Evolutionary conservation across 2,797 vertebrate genomes (phyloP), one percentile per base, ranked within the genome.

Genomic region (Sebastes diploproa): DNA sequence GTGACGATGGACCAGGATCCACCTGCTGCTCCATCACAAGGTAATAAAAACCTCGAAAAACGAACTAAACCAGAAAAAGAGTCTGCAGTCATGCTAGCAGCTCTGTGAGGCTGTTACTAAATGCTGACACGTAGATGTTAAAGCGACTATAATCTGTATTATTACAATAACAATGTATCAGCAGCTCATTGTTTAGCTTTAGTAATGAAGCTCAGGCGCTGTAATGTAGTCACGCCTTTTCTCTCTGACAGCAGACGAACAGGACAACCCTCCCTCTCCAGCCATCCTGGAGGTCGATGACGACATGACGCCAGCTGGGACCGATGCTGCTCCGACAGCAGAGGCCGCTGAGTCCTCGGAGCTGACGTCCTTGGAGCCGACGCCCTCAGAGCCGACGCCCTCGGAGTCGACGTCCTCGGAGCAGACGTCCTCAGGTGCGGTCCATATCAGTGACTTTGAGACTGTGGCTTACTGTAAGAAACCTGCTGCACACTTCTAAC

Each of bases 381-480:
- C 82, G 34, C 30, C 86, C 27, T 78, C 84, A 0, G 92, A 62
- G 52, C 9, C 3, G 10, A 22, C 42, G 34, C 27, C 86, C 27
- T 78, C 86, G 0, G 92, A 62, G n/a, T 5, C 3, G 52, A 22
- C 52, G 10, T n/a, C 50, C 50, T 52, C 50, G 5, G 36, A 65
- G 22, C 36, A 23, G 63, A 50, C 82, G 10, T 83, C 89, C 9
- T 91, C 91, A 72, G 92, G 95, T 94, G 66, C 46, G 20, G 84
- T 91, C 55, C 84, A 88, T 60, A 93, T 94, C 82, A 72, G 82
- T 4, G 82, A 87, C 80, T 91, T 88, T 83, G 66, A 92, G 83
- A 92, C 76, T 10, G 92, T 93, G 86, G 11, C 82, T 80, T 93
- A 90, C 87, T 72, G 80, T 85, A 91, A 92, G 77, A 88, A 74